These are phyloP conservation scores for Sinosuthora webbiana DNA, from an alignment of 2,113 vertebrate genomes.

Conservation along the genomic window DNA sequence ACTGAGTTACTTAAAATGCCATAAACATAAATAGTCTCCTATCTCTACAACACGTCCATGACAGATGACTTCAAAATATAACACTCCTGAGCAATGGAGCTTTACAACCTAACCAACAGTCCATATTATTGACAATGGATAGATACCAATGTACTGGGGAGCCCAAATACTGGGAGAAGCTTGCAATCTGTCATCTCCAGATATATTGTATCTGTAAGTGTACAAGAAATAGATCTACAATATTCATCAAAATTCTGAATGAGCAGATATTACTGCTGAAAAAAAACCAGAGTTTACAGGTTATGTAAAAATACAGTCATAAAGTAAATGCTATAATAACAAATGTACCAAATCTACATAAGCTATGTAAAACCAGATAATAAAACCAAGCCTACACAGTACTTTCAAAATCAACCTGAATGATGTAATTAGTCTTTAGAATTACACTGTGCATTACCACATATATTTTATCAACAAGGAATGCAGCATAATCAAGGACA, in stretches of 20 bases:
- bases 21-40: slow-evolving; percentile 75
- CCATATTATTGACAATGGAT: slow-evolving; percentile 38
- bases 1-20: slow-evolving; percentile 76
- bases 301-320: neutral
- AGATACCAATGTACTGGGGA: slow-evolving; percentile 25
- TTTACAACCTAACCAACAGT: slow-evolving; percentile 20
- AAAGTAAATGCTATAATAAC: neutral
- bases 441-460: neutral
- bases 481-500: neutral
- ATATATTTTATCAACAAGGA: neutral
- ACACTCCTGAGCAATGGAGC: slow-evolving; percentile 48
- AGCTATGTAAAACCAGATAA: neutral
- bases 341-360: neutral
- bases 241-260: neutral
- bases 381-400: neutral
- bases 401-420: neutral
- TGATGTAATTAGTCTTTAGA: neutral
- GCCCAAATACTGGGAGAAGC: neutral
- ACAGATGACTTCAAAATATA: slow-evolving; percentile 68
- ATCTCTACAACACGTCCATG: slow-evolving; percentile 46
- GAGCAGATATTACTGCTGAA: neutral
- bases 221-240: neutral
- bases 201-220: neutral
- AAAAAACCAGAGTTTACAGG: neutral
- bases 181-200: neutral